Conservation (phyloP, 2,113 vertebrate genomes). For the Rousettus leschenaultii region DNA sequence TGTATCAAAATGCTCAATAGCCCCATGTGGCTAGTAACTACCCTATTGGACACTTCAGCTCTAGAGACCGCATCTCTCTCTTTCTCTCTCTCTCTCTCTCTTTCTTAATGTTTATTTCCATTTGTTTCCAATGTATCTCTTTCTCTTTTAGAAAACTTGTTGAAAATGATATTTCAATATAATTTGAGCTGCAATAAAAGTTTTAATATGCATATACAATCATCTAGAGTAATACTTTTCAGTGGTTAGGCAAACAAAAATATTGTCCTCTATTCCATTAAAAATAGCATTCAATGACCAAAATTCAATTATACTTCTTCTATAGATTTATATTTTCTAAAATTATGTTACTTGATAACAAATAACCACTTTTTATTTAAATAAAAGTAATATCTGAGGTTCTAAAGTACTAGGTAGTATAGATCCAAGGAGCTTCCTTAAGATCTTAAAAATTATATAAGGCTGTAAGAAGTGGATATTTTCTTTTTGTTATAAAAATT, state of each 20-base stretch:
- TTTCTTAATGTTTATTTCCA: too few relatives aligned
- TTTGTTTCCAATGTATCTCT: too few relatives aligned
- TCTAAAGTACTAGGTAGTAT: background rate
- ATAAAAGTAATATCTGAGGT: background rate
- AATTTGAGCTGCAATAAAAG: background rate
- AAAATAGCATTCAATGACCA: background rate
- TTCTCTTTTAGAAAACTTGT: background rate
- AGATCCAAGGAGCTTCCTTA: background rate
- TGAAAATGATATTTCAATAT: background rate
- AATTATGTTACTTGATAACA: background rate
- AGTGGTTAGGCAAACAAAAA: background rate
- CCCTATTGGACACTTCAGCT: background rate
- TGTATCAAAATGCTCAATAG: background rate
- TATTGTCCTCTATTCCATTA: background rate
- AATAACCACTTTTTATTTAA: background rate
- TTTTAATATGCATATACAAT: background rate
- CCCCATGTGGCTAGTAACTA: background rate
- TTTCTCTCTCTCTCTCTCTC: too few relatives aligned
- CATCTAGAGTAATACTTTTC: background rate
- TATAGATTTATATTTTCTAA: background rate
- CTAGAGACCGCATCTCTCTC: background rate
- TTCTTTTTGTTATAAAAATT: background rate
- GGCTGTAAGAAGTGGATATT: background rate
- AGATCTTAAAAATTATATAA: conserved; percentile 1
- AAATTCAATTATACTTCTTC: background rate